Evolutionary conservation across 2,888 invertebrate species (phyloP), one percentile per base, ranked within the genome.

Genomic region (Mythimna albipuncta): DNA sequence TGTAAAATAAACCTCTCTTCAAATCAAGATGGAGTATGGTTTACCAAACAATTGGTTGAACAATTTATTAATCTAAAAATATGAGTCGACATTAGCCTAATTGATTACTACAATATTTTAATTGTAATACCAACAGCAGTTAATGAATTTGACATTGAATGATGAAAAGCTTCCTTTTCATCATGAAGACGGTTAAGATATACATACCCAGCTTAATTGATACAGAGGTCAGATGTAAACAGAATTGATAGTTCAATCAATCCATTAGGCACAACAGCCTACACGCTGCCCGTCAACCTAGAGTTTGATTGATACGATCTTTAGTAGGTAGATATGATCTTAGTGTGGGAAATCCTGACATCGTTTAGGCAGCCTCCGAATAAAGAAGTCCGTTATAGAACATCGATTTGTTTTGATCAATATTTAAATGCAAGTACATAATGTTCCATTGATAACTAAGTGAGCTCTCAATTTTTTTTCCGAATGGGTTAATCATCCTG

Each of bases 241-340:
- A 80, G 75, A 83, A 84, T 75, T 83, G 86, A 84, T 83, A 83
- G 84, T 84, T 85, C 80, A 81, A 85, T 84, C 83, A 80, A 84
- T 80, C 83, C 73, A 85, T 83, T 84, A 80, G 75, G 79, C 82
- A 66, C 47, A 82, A 78, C 80, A 71, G 62, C 85, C 84, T 77
- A 86, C 85, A 78, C 81, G 55, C 41, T 75, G 66, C 73, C 79
- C 79, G 84, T 81, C 84, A 85, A 77, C 75, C 78, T 81, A 66
- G 71, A 77, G 62, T 73, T 77, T 85, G 84, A 86, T 83, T 84
- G 83, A 85, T 85, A 68, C 57, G 75, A 65, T 72, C 72, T 75
- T 71, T 69, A 71, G 64, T 72, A 72, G 62, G 73, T 71, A 52
- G 50, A 52, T 52, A 62, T 59, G 66, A 57, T 72, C 54, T 72